Percentiles rank a stretch among this genome's conserved stretches.
Conservation (phyloP, 2,113 vertebrate genomes). For the Rhadina sibilatrix region DNA sequence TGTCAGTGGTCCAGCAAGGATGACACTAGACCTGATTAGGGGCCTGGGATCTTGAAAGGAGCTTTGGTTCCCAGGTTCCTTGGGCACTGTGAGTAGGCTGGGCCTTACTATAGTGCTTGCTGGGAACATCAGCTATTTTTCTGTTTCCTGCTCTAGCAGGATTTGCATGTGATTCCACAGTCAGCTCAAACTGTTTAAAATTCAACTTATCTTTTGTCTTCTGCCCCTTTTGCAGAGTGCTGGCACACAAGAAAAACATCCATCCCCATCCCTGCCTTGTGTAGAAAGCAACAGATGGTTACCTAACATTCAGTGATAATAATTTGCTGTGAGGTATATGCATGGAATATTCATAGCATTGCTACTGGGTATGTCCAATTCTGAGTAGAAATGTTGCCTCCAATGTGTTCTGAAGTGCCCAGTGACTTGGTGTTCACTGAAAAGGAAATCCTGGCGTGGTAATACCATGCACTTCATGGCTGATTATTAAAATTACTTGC, state of each 20-base stretch:
- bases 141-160: not conserved
- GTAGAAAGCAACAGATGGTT: not conserved
- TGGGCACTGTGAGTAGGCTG: not conserved
- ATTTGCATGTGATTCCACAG: not conserved
- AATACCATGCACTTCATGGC: not conserved
- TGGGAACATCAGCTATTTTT: not conserved
- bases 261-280: not conserved
- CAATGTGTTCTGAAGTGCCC: not conserved
- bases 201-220: not conserved
- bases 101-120: not conserved
- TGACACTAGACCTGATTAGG: not conserved
- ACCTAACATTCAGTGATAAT: not conserved
- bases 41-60: not conserved
- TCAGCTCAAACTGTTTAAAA: not conserved
- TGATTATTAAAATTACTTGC: constrained; percentile 31
- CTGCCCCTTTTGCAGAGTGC: not conserved
- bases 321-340: not conserved
- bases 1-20: not conserved
- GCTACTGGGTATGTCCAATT: not conserved
- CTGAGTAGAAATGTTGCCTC: not conserved
- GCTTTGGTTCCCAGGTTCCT: not conserved
- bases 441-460: not conserved
- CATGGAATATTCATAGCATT: not conserved
- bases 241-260: not conserved
- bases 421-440: not conserved